Evolutionary conservation across 2,797 vertebrate species (phyloP).

Genomic region (Argya squamiceps): DNA sequence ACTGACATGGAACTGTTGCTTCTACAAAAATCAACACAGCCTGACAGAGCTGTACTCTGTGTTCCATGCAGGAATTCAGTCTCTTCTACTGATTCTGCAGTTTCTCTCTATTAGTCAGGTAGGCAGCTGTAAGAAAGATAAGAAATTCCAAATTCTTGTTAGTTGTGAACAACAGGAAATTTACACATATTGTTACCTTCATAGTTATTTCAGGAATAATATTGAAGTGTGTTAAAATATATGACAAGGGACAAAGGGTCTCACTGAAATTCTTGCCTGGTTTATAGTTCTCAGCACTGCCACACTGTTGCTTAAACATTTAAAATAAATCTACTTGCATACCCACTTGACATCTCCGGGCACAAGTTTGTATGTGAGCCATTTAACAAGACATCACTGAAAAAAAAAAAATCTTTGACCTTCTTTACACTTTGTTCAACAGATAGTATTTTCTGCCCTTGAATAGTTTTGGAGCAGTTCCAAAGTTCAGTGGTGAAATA

Average conservation of each 20-base stretch:
- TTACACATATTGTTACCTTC: not conserved
- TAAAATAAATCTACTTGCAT: not conserved
- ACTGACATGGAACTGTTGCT: not conserved
- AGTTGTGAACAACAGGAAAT: not conserved
- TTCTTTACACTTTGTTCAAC: not conserved
- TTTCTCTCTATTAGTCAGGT: not conserved
- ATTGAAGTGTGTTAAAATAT: not conserved
- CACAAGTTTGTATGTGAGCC: not conserved
- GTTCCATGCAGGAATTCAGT: not conserved
- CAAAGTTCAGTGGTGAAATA: not conserved
- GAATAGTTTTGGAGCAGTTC: not conserved
- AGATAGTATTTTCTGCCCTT: not conserved
- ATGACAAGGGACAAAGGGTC: not conserved
- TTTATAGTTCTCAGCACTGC: not conserved
- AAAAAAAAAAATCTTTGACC: not conserved
- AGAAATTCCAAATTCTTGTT: not conserved
- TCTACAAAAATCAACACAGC: not conserved
- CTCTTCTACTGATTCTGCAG: not conserved
- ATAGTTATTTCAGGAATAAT: not conserved
- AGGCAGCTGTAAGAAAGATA: not conserved
- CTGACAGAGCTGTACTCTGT: not conserved
- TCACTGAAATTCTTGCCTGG: not conserved
- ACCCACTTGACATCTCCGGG: not conserved
- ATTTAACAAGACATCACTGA: not conserved
- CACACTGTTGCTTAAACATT: not conserved